Base-by-base conservation (phyloP, 2,113 vertebrate genomes). In the Mesitornis unicolor region DNA sequence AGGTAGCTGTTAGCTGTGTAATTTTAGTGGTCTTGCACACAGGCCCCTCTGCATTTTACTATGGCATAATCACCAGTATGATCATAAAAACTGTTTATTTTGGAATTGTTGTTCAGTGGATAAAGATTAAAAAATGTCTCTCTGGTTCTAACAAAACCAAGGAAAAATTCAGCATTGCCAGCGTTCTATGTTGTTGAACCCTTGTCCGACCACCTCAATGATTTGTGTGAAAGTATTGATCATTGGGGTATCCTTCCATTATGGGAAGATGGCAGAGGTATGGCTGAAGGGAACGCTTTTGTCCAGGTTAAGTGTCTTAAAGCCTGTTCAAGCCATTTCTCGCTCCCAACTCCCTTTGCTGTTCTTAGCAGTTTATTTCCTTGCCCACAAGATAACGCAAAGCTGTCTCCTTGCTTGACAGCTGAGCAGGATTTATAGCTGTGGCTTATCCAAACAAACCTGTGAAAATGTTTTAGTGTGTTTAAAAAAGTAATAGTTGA, bases 361-460 rank as follows among this genome's bases (percentile, higher is more conserved):
- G 16, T 33, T 85, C n/a, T 63, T 51, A 76, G 59, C 50, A 59
- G 47, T 47, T 88, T 65, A 42, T 61, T 78, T 77, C n/a, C 25
- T 59, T 83, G 42, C 68, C 56, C 31, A 54, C 6, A n/a, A 71
- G 33, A 16, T 54, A 74, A 67, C 18, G 64, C 59, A 81, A 57
- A 26, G 59, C 75, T 88, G 83, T 92, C 42, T 88, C 28, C 53
- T 73, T 60, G 21, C 2, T 7, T 73, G 88, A 68, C 83, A 92
- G 88, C 40, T 1, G 1, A 60, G 50, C 59, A 63, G 84, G 82
- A 93, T 96, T 95, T 87, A 82, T 64, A 76, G 82, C 53, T 68
- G 43, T 56, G 56, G 21, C 70, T 94, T 93, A 88, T 76, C 85
- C 92, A 94, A 95, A 91, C 92, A 92, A n/a, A 90, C 90, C 79